Base-by-base conservation (phyloP, 1,140 invertebrate genomes). In the Diabrotica undecimpunctata region DNA sequence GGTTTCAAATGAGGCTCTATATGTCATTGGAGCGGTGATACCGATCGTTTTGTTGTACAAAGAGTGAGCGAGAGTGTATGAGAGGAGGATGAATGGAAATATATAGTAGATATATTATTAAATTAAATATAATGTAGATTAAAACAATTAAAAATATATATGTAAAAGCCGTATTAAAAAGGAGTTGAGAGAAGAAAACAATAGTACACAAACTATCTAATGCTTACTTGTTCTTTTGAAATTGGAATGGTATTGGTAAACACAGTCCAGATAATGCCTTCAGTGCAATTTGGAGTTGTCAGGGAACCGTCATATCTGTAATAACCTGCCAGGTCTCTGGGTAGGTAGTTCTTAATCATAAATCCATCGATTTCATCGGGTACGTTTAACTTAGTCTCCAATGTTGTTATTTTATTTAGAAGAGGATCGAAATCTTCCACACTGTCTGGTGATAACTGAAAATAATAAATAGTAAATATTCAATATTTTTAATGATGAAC, bases 211-310 rank as follows among this genome's bases (percentile, higher is more conserved):
- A 25, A 25, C 25, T 25, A 25, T 25, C 25, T 25, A 25, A 1
- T 25, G 5, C 65, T 66, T 69, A 87, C 86, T 81, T 89, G 87
- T 8, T 78, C 68, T 41, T 81, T 71, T 0, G 86, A 86, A 39
- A 91, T 82, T 0, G 81, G 79, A 25, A 86, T 75, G 51, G 83
- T 83, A 46, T 85, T 78, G 1, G 83, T 81, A 61, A 91, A 83
- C 5, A 93, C 80, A 6, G 88, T 88, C 91, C 91, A 93, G 2
- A 84, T 83, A 2, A 93, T 89, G 14, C 83, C 81, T 74, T 92
- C 89, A 52, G 84, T 83, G 68, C 91, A 93, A 1, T 77, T 79
- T 2, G 91, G 91, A 6, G 90, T 92, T 2, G 91, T 93, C 50
- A 93, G 77, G 0, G 90, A 91, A 4, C 91, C 91, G 5, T 83